Evolutionary conservation across 2,888 invertebrate genomes (phyloP), one percentile per base, ranked within the genome.

Genomic region (Cheilosia impressa): DNA sequence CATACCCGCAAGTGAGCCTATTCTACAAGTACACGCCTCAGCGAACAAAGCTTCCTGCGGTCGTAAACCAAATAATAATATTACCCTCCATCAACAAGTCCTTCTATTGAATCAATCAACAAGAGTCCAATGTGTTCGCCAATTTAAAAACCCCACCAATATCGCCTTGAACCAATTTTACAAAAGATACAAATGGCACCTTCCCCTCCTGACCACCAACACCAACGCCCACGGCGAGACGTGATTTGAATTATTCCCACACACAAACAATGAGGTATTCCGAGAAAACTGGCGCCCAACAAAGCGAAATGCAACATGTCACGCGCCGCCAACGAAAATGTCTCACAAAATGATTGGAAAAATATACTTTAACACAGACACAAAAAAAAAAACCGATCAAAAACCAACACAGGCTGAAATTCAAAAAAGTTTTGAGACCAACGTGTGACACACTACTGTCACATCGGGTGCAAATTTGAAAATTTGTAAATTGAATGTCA

Each of bases 401-500:
- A 58, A 19, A 52, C 53, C 17, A 13, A 24, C 47, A 19, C 31
- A 38, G 17, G 4, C 50, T 22, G 19, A 50, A 50, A 71, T 50
- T 24, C 57, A 62, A 38, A 22, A 22, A 41, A 15, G 43, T 55
- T 15, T 45, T 34, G 53, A 9, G 4, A 5, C 13, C 43, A 62
- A n/a, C 72, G 38, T 41, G 50, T 27, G 31, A 7, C n/a, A 22
- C 63, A n/a, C 41, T 34, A 27, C 15, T 53, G 52, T 24, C 17
- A 19, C 47, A 60, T 62, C 43, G 68, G 53, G 52, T 60, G 66
- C 68, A 58, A 75, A 75, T 73, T 73, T 65, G 43, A 60, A 66
- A 76, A 60, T 77, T 69, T 27, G 68, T 34, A 69, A 69, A 78
- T 78, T 78, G 62, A 62, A 78, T 69, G 62, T 69, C 77, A 66